Conservation (phyloP, 1,140 invertebrate species). For the Rhysida immarginata region DNA sequence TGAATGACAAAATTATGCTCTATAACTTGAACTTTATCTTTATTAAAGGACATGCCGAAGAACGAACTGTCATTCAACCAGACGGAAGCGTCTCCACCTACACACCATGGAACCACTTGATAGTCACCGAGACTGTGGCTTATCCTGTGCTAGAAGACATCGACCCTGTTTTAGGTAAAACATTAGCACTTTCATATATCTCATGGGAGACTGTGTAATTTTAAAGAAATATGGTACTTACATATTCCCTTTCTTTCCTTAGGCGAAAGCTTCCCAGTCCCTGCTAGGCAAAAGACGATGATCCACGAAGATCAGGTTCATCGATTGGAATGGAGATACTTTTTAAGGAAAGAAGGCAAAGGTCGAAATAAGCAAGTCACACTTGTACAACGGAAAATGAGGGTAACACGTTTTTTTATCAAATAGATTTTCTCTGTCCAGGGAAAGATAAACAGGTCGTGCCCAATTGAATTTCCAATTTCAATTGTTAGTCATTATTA, state of each 20-base stretch:
- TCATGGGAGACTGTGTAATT: too few species aligned
- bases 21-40: neutral
- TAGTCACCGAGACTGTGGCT: constrained; percentile 71
- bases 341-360: constrained; percentile 32
- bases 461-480: too few species aligned
- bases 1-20: neutral
- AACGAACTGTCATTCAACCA: constrained; percentile 56
- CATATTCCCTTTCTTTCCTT: neutral
- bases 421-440: too few species aligned
- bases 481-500: too few species aligned
- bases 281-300: constrained; percentile 73
- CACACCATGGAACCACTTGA: constrained; percentile 63
- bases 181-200: too few species aligned
- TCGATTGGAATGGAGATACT: constrained; percentile 88
- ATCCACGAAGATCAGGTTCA: constrained; percentile 79
- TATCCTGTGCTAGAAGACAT: constrained; percentile 68
- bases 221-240: too few species aligned
- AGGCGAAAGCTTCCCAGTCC: constrained; percentile 76
- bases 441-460: too few species aligned
- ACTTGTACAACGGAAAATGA: constrained; percentile 7
- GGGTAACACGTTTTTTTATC: too few species aligned
- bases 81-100: constrained; percentile 62
- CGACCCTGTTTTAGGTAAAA: constrained; percentile 45
- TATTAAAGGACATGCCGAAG: constrained; percentile 48
- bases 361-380: constrained; percentile 8